Conservation (phyloP, 2,888 invertebrate genomes). For the Geophilus truncorum region DNA sequence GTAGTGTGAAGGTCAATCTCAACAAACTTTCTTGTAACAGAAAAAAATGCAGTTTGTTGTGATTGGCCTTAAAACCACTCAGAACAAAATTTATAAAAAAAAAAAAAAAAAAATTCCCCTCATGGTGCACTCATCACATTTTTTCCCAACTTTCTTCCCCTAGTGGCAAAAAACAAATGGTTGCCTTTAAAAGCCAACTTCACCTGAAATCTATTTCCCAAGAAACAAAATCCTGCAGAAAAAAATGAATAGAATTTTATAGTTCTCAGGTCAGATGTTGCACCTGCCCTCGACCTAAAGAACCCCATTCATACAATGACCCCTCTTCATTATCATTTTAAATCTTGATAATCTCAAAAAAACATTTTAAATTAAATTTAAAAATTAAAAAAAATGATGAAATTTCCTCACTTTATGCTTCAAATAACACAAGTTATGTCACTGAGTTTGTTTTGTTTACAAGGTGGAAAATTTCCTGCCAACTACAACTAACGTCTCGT, state of each 20-base stretch:
- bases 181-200: no score
- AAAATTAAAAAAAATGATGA: neutral
- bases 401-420: neutral
- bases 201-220: neutral
- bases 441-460: neutral
- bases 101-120: no score
- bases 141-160: neutral
- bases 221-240: neutral
- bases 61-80: no score
- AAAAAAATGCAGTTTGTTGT: no score
- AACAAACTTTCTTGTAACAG: no score
- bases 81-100: no score
- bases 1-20: neutral
- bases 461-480: slow-evolving; percentile 5
- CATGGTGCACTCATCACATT: neutral
- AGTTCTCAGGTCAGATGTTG: neutral
- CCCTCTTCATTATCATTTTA: neutral
- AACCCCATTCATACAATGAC: neutral
- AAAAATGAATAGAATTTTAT: neutral
- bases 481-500: no score
- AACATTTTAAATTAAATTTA: neutral
- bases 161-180: neutral
- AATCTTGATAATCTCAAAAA: neutral
- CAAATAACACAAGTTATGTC: neutral
- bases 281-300: neutral